Evolutionary conservation across 1,140 invertebrate genomes (phyloP), one percentile per base, ranked within the genome.

Genomic region (Telenomus remus): DNA sequence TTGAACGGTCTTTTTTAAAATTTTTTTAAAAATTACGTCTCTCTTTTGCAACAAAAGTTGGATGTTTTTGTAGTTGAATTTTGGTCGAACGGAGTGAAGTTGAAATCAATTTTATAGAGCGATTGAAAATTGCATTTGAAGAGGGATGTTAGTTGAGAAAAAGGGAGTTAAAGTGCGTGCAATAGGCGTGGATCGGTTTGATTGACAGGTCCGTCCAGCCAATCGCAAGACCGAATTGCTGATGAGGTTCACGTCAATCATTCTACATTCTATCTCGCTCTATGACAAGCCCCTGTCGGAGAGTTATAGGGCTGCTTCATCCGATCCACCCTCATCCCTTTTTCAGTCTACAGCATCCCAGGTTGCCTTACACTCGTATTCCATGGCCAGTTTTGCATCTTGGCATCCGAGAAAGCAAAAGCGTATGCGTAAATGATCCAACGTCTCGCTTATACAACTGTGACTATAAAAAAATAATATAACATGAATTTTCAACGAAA

Each of bases 181-280:
- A 79, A 84, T 84, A 84, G 85, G 85, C 85, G 85, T 86, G 85
- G 83, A 85, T 81, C 44, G 19, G 74, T 80, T 83, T 88, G 87
- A 89, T 88, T 87, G 88, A 89, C 88, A 88, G 86, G 79, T 85
- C 80, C 79, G 86, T 85, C 82, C 84, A 84, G 81, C 87, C 88
- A 88, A 88, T 88, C 84, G 84, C 81, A 79, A 83, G 82, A 82
- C 81, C 79, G 82, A 86, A 88, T 88, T 87, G 83, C 82, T 87
- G 86, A 89, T 88, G 87, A 88, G 87, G 85, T 82, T 83, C 85
- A 79, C 82, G 87, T 89, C 87, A 87, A 88, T 89, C 87, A 88
- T 81, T 81, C 81, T 69, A 78, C 73, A 78, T 81, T 84, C 81
- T 71, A 78, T 82, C 82, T 83, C 82, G 35, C 76, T 81, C 66